phyloP scores from a whole-genome alignment of 2,797 vertebrate genomes.

The Sebastes minor region DNA sequence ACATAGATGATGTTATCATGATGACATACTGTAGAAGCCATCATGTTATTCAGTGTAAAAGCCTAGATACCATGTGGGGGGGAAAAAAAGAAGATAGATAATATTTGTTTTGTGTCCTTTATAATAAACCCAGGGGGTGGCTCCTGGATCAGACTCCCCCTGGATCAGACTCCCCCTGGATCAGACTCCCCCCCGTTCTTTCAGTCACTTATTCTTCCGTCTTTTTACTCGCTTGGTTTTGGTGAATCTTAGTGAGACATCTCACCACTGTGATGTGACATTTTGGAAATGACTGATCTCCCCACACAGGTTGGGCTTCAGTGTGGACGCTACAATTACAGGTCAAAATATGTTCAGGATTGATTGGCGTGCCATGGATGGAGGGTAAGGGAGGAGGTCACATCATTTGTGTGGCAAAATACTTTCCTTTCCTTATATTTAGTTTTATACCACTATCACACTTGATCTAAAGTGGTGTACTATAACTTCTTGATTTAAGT shows the following conservation, averaged over 20 bases:
- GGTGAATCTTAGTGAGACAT: not conserved
- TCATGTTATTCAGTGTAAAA: not conserved
- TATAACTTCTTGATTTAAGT: not conserved
- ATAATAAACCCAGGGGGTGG: not conserved
- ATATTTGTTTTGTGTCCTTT: not conserved
- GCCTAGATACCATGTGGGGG: too few species aligned
- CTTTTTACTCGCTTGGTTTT: not conserved
- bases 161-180: not conserved
- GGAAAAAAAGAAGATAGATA: too few species aligned
- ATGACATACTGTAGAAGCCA: not conserved
- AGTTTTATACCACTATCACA: too few species aligned
- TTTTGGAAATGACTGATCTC: constrained; percentile 1
- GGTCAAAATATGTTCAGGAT: not conserved
- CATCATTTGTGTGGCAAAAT: not conserved
- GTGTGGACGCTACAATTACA: not conserved
- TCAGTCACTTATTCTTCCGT: not conserved
- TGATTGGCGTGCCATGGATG: not conserved
- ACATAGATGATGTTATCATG: not conserved
- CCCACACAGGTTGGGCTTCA: not conserved
- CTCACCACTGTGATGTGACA: not conserved
- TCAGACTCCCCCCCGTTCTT: not conserved
- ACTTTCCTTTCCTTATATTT: not conserved
- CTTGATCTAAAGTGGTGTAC: too few species aligned
- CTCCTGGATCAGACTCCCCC: too few species aligned
- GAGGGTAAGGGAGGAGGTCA: not conserved